These are phyloP conservation scores for Candoia aspera DNA, from an alignment of 2,113 vertebrate species.

Conservation along the genomic window DNA sequence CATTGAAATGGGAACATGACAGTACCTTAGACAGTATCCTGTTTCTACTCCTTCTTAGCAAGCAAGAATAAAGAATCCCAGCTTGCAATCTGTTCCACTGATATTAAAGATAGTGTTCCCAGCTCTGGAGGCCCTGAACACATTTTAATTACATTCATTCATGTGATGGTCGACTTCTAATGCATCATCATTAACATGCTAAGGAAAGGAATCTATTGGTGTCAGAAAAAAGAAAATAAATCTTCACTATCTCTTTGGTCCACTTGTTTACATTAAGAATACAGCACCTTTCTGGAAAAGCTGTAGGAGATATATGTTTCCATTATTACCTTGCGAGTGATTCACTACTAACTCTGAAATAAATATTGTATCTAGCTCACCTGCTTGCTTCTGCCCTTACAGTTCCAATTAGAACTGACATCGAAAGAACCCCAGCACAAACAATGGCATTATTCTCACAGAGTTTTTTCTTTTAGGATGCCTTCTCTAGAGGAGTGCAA, in stretches of 20 bases:
- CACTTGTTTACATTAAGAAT: slow-evolving; percentile 66
- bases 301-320: slow-evolving; percentile 72
- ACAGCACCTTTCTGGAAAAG: slow-evolving; percentile 69
- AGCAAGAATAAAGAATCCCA: slow-evolving; percentile 43
- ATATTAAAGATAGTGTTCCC: slow-evolving; percentile 59
- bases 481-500: slow-evolving; percentile 11
- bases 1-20: too few relatives aligned
- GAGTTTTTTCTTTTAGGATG: slow-evolving; percentile 9
- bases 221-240: slow-evolving; percentile 72
- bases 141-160: slow-evolving; percentile 69
- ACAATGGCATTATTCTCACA: slow-evolving; percentile 30
- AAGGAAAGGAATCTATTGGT: slow-evolving; percentile 72
- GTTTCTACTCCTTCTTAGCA: slow-evolving; percentile 46
- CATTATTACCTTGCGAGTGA: slow-evolving; percentile 70
- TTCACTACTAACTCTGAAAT: slow-evolving; percentile 71
- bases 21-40: slow-evolving; percentile 6
- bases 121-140: slow-evolving; percentile 57
- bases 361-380: slow-evolving; percentile 63
- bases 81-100: slow-evolving; percentile 65
- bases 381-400: slow-evolving; percentile 49
- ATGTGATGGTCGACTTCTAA: slow-evolving; percentile 71
- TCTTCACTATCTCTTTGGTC: slow-evolving; percentile 75
- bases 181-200: slow-evolving; percentile 73
- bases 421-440: slow-evolving; percentile 50
- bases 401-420: slow-evolving; percentile 53